Conservation (phyloP, 2,797 vertebrate genomes). For the Gymnodraco acuticeps region DNA sequence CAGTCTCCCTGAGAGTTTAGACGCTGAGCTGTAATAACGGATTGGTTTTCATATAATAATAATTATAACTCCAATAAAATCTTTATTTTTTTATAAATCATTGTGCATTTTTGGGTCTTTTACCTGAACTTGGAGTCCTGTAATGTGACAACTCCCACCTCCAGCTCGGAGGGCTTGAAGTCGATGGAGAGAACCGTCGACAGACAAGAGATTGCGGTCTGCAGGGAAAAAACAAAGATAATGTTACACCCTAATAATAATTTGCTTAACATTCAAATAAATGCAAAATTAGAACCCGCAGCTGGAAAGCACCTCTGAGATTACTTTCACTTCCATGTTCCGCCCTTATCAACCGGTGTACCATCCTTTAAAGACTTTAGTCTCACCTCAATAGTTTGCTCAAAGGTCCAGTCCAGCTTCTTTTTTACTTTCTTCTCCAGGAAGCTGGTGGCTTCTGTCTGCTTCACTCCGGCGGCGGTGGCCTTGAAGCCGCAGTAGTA, state of each 20-base stretch:
- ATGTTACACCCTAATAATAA: not conserved
- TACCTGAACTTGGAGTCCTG: slow-evolving; percentile 97
- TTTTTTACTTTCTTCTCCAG: slow-evolving; percentile 99
- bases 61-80: no score
- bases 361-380: not conserved
- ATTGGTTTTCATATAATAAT: not conserved
- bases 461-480: slow-evolving; percentile 97
- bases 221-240: not conserved
- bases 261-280: not conserved
- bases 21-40: not conserved
- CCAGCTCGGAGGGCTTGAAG: slow-evolving; percentile 97
- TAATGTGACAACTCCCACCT: slow-evolving; percentile 93
- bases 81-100: not conserved
- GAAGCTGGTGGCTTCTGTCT: slow-evolving; percentile 98
- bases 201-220: slow-evolving; percentile 96
- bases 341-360: not conserved
- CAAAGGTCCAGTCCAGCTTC: slow-evolving; percentile 98
- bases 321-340: slow-evolving; percentile 24
- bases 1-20: not conserved
- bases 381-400: slow-evolving; percentile 95
- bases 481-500: slow-evolving; percentile 99
- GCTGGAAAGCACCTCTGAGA: slow-evolving; percentile 23
- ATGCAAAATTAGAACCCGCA: not conserved
- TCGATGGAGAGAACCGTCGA: slow-evolving; percentile 97
- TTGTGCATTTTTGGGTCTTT: slow-evolving; percentile 14